Base-by-base conservation (phyloP, 2,113 vertebrate genomes). In the Cyanoderma ruficeps region DNA sequence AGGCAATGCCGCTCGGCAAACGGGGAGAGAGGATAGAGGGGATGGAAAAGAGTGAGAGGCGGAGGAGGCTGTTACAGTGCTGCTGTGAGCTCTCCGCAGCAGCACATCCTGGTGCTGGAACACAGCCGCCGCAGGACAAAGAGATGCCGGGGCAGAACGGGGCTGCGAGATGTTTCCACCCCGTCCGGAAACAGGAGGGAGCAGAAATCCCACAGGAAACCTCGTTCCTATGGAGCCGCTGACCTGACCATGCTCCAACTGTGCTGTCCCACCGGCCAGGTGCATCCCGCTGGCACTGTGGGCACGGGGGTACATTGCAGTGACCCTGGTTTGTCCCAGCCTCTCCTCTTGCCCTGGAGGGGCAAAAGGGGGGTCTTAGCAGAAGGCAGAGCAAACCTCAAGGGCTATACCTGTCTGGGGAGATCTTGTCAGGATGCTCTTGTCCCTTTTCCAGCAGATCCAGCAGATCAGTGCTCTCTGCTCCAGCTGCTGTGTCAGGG, bases 131-230 rank as follows among this genome's bases (percentile, higher is more conserved):
- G 37, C 85, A 71, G 76, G 83, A 94, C 93, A 96, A 96, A 86
- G 79, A 87, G 90, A 90, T 44, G 28, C 17, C 2, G 13, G 56
- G 39, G 41, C 71, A 33, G 57, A 80, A 70, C 42, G 0, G 46
- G 71, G 52, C 80, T 3, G 5, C 4, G 41, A 75, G 65, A 49
- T 68, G 49, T 95, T 96, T 96, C 90, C 90, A 91, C 52, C 76
- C 76, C 2, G 1, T 63, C 83, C 90, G 93, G 96, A 96, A 96
- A 94, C 30, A 1, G 69, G 90, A 83, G 77, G 35, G 80, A 95
- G 64, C 76, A 92, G 92, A 93, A 96, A 90, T 94, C 93, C 90
- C 96, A 93, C 88, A 93, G 96, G 96, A 96, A 96, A 89, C 80
- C 35, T 85, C 1, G 1, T 61, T 96, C 75, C 60, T 64, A 60